Base-by-base conservation (phyloP, 2,888 invertebrate species). In the Exocentrus adspersus region DNA sequence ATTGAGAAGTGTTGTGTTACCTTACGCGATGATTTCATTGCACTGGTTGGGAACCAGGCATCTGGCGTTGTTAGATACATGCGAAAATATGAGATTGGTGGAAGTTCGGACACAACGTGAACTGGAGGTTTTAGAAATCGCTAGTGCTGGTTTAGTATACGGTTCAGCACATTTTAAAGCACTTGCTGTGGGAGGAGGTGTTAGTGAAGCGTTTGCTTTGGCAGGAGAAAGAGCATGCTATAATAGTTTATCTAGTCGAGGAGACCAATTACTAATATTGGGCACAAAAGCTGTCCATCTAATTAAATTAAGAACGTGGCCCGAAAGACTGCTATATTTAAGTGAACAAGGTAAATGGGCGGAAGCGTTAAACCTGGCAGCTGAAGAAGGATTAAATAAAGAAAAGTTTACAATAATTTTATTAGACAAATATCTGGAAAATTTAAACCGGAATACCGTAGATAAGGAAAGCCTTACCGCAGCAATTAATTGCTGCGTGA, bases 141-240 rank as follows among this genome's bases (percentile, higher is more conserved):
- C 91, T 28, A 88, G 88, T 76, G 91, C 93, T 12, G 90, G 92
- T 41, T 86, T 95, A 41, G 93, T 95, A 0, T 95, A 95, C 77
- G 91, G 92, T 45, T 93, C 94, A 28, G 93, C 94, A 43, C 94
- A 92, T 81, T 94, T 92, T 78, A 89, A 96, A 85, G 98, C 93
- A 0, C 85, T 97, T 41, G 96, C 97, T 65, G 98, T 98, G 0
- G 98, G 98, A 4, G 97, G 98, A 0, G 95, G 96, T 79, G 98
- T 92, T 65, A 90, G 90, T 78, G 87, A 88, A 80, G 93, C 93
- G 9, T 87, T 94, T 87, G 91, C 91, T 0, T 82, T 88, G 65
- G 91, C 91, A 56, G 92, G 75, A 6, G 91, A 91, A 81, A 84
- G 88, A 67, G 92, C 92, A 0, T 92, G 92, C 77, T 92, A 91